Evolutionary conservation across 2,888 invertebrate genomes (phyloP), one percentile per base, ranked within the genome.

Genomic region (Andrena bicolor): DNA sequence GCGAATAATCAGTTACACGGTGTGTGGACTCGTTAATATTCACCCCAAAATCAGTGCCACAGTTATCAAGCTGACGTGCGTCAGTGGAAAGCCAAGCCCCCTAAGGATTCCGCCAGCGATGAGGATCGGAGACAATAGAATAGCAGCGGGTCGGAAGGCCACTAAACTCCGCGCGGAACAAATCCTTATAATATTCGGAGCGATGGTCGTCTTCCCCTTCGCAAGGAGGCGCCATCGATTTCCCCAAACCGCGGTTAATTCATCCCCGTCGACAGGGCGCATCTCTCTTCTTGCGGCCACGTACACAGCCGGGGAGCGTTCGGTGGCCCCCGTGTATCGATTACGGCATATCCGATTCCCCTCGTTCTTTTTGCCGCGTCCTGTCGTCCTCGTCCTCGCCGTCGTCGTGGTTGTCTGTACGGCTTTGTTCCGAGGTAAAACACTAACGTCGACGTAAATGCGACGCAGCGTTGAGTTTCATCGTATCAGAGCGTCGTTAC

Each of bases 391-490:
- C 49, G 41, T 58, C 77, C 28, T 30, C 64, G 61, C 20, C 48
- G 51, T 6, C 70, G 63, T 32, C 28, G 53, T 41, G 72, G 64
- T 65, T 64, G 64, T 70, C 81, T 35, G 58, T 32, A 20, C 66
- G 58, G 74, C 78, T 82, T 83, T 83, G 83, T 83, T 74, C 71
- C 35, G 58, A 30, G 73, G 74, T 83, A 82, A 83, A 83, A 83
- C 82, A 83, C 83, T 82, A 83, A 82, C 83, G 83, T 83, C 73
- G 74, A 82, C 78, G 82, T 82, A 82, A 83, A 83, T 83, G 83
- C 77, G 66, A 68, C 76, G 48, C 69, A 66, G 78, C 82, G 83
- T 83, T 71, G 77, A 77, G 74, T 83, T 83, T 82, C 83, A 82
- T 51, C 77, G 64, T 66, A 77, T 83, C 83, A 58, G 79, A 53